phyloP scores from a whole-genome alignment of 2,113 vertebrate species.

The Oreocharis arfaki region DNA sequence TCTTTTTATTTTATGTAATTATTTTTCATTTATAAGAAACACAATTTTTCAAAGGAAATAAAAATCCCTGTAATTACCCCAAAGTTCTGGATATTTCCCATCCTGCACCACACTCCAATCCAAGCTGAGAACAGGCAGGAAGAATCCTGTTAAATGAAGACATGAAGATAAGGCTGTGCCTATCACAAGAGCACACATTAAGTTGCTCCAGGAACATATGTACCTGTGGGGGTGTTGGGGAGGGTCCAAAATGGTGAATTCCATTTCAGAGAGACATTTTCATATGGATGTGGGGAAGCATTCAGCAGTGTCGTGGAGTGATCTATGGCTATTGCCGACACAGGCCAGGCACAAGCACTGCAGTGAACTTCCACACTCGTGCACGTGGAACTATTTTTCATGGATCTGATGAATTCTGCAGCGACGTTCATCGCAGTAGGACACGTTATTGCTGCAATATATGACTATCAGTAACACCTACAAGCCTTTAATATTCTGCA shows the following conservation, averaged over 20 bases:
- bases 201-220: not conserved
- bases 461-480: constrained; percentile 10
- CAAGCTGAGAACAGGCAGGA: not conserved
- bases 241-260: not conserved
- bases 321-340: not conserved
- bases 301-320: not conserved
- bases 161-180: not conserved
- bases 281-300: not conserved
- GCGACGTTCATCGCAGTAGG: not conserved
- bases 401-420: not conserved
- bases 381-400: not conserved
- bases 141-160: not conserved
- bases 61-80: not conserved
- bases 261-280: not conserved
- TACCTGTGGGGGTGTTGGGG: not conserved
- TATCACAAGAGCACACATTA: not conserved
- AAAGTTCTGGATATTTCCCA: not conserved
- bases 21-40: not conserved
- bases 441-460: not conserved
- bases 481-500: constrained; percentile 23
- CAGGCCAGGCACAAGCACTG: not conserved
- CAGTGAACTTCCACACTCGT: not conserved
- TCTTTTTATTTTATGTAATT: not conserved
- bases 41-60: not conserved
- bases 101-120: not conserved